phyloP scores from a whole-genome alignment of 1,140 invertebrate genomes.

The Papilio xuthus region DNA sequence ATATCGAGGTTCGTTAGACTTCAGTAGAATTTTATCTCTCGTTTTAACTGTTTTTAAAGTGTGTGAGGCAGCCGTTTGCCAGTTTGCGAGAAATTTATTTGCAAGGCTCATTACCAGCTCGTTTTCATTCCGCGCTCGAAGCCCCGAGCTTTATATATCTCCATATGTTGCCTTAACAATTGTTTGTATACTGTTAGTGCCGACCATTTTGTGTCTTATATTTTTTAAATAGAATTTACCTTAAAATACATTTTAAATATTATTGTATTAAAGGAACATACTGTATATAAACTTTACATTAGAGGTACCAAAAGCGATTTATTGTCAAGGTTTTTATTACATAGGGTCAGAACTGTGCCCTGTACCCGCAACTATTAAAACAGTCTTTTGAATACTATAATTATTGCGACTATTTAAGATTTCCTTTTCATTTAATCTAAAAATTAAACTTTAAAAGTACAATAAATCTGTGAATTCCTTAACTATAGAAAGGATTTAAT shows the following conservation, averaged over 20 bases:
- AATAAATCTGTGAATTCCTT: not conserved
- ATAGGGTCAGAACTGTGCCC: too few relatives aligned
- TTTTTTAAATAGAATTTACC: not conserved
- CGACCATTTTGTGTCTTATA: not conserved
- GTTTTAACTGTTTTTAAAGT: conserved; percentile 27
- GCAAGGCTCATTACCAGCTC: conserved; percentile 18
- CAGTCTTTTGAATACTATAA: not conserved
- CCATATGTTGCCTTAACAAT: conserved; percentile 22
- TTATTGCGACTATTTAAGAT: not conserved
- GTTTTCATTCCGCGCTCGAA: conserved; percentile 23
- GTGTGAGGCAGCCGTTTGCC: conserved; percentile 22
- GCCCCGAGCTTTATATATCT: conserved; percentile 4
- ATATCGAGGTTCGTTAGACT: conserved; percentile 15
- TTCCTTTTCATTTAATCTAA: not conserved
- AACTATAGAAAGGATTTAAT: not conserved
- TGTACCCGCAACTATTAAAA: too few relatives aligned
- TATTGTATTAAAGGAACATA: too few relatives aligned
- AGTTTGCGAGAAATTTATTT: conserved; percentile 22
- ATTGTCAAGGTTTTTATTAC: too few relatives aligned
- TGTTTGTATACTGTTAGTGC: conserved; percentile 2
- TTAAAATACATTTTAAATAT: not conserved
- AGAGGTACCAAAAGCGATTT: too few relatives aligned
- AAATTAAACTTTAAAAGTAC: not conserved
- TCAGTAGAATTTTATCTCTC: conserved; percentile 26
- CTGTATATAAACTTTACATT: too few relatives aligned